Evolutionary conservation across 2,113 vertebrate species (phyloP).

Genomic region (Tapirus terrestris): DNA sequence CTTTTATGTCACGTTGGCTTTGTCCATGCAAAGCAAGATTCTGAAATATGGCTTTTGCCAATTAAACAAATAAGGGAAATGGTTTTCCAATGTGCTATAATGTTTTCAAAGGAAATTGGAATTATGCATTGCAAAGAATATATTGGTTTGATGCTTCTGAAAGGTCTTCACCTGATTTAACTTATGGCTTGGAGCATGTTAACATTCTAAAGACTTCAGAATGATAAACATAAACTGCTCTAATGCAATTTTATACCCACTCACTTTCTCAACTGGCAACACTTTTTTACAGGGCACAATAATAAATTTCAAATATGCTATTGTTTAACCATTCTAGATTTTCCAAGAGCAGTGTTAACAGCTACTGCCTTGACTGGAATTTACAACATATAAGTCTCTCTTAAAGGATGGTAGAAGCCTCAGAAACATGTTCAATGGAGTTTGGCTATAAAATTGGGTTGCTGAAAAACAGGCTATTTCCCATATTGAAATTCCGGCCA

Average conservation of each 20-base stretch:
- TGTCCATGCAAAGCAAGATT: neutral
- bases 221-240: slow-evolving; percentile 56
- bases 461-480: slow-evolving; percentile 1
- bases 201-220: slow-evolving; percentile 56
- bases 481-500: slow-evolving; percentile 44
- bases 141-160: slow-evolving; percentile 18
- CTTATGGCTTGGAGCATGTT: slow-evolving; percentile 44
- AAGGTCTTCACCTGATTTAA: slow-evolving; percentile 54
- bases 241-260: slow-evolving; percentile 59
- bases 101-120: slow-evolving; percentile 58
- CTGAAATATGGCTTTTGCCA: slow-evolving; percentile 9
- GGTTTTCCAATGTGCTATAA: neutral
- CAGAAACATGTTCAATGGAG: neutral
- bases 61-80: slow-evolving; percentile 33
- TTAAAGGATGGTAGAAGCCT: slow-evolving; percentile 24
- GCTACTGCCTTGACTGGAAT: neutral
- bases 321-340: slow-evolving; percentile 51
- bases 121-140: slow-evolving; percentile 49
- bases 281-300: slow-evolving; percentile 64
- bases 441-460: slow-evolving; percentile 38
- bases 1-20: neutral
- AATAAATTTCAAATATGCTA: slow-evolving; percentile 62
- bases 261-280: slow-evolving; percentile 25
- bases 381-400: neutral
- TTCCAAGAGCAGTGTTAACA: slow-evolving; percentile 36